Evolutionary conservation across 2,113 vertebrate genomes (phyloP).

Genomic region (Tenebrosternarchus preto): DNA sequence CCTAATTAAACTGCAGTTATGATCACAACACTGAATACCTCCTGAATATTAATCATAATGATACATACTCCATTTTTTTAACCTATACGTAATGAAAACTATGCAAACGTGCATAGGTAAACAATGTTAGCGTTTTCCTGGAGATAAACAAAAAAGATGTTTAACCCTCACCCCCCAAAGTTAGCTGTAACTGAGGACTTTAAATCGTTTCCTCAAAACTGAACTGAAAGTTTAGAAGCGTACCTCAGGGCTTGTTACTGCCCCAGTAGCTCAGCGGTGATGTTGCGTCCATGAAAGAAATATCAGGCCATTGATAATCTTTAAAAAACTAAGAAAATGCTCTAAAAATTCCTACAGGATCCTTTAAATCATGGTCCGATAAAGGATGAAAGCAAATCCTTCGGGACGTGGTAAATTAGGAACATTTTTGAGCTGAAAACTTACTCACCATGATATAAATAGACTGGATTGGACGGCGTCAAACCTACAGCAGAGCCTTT

Average conservation of each 20-base stretch:
- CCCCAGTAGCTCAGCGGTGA: constrained; percentile 1
- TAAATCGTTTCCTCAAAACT: neutral
- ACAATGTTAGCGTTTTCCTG: constrained; percentile 47
- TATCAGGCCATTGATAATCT: constrained; percentile 29
- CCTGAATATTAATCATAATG: neutral
- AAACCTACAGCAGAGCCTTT: constrained; percentile 8
- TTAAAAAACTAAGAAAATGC: neutral
- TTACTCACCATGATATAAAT: neutral
- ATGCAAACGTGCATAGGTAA: constrained; percentile 77
- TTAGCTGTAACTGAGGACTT: constrained; percentile 61
- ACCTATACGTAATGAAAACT: constrained; percentile 63
- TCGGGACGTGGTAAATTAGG: constrained; percentile 11
- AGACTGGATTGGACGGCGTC: neutral
- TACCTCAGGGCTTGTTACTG: neutral
- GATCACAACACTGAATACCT: neutral
- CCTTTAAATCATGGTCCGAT: constrained; percentile 14
- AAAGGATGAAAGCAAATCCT: constrained; percentile 34
- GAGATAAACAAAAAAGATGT: constrained; percentile 46
- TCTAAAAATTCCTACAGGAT: constrained; percentile 19
- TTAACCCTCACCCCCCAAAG: constrained; percentile 38
- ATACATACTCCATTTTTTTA: neutral
- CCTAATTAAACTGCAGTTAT: neutral
- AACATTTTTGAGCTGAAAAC: constrained; percentile 4
- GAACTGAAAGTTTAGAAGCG: constrained; percentile 20
- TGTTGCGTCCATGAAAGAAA: constrained; percentile 26